phyloP scores from a whole-genome alignment of 2,888 invertebrate species.

The Dysmachus trigonus region DNA sequence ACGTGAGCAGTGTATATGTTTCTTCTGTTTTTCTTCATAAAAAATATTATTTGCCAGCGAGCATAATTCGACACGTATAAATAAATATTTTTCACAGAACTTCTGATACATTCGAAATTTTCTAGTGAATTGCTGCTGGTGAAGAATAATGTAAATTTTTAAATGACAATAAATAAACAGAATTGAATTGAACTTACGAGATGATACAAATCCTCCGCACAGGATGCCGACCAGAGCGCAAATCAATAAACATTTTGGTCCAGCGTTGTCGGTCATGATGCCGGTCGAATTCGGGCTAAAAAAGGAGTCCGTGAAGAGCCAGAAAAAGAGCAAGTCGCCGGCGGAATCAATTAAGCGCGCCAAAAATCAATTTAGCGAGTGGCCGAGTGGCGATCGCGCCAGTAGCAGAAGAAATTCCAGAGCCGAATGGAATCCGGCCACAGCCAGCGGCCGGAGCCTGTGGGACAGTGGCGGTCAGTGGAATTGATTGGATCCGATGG shows the following conservation, averaged over 20 bases:
- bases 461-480: not conserved
- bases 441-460: not conserved
- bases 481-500: not conserved
- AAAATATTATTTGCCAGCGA: no score
- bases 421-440: not conserved
- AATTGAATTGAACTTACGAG: not conserved
- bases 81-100: not conserved
- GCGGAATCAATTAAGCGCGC: constrained; percentile 8
- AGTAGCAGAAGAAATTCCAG: constrained; percentile 2
- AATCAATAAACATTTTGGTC: not conserved
- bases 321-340: not conserved
- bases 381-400: not conserved
- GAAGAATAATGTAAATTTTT: not conserved
- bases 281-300: not conserved
- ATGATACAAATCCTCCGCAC: not conserved
- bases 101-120: not conserved
- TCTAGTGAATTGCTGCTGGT: not conserved
- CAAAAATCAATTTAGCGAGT: constrained; percentile 15
- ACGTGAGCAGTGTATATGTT: no score
- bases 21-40: no score
- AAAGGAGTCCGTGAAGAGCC: not conserved
- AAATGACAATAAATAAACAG: not conserved
- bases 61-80: no score
- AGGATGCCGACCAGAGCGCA: not conserved
- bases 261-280: not conserved